A percentile compares a stretch with the other conserved stretches of the same genome.
Evolutionary conservation across 2,113 vertebrate species (phyloP).

Genomic region (Heterotilapia buettikoferi): DNA sequence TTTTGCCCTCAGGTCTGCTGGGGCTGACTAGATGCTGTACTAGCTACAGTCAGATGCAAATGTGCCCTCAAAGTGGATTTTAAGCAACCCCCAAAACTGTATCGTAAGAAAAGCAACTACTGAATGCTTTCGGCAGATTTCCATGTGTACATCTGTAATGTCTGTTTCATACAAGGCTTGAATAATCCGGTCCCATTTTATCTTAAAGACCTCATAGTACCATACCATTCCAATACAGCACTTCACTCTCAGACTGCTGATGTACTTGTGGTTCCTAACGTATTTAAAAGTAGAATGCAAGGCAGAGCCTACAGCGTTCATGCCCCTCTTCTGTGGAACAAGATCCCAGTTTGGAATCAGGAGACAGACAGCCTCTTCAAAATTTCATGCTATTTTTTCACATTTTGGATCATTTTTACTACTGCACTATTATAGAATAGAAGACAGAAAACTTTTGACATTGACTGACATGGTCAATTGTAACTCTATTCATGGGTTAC

Average conservation of each 20-base stretch:
- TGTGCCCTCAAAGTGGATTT: neutral
- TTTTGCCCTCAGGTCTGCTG: neutral
- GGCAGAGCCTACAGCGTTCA: neutral
- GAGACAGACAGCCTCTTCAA: neutral
- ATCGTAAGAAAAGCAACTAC: neutral
- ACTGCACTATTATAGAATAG: neutral
- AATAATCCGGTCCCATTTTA: neutral
- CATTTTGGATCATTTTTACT: neutral
- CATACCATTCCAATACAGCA: neutral
- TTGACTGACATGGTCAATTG: neutral
- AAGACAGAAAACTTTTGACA: neutral
- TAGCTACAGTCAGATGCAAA: neutral
- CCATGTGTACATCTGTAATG: neutral
- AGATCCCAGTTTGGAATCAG: neutral
- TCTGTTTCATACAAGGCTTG: neutral
- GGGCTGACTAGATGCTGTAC: neutral
- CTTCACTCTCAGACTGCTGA: neutral
- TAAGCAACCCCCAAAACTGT: neutral
- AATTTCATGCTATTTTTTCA: neutral
- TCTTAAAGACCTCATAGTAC: neutral
- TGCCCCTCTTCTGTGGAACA: neutral
- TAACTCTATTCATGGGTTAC: conserved; percentile 58
- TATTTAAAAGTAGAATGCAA: neutral
- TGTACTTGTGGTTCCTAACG: neutral
- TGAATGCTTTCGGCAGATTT: neutral